phyloP scores from a whole-genome alignment of 2,797 vertebrate species.

The Periparus ater region DNA sequence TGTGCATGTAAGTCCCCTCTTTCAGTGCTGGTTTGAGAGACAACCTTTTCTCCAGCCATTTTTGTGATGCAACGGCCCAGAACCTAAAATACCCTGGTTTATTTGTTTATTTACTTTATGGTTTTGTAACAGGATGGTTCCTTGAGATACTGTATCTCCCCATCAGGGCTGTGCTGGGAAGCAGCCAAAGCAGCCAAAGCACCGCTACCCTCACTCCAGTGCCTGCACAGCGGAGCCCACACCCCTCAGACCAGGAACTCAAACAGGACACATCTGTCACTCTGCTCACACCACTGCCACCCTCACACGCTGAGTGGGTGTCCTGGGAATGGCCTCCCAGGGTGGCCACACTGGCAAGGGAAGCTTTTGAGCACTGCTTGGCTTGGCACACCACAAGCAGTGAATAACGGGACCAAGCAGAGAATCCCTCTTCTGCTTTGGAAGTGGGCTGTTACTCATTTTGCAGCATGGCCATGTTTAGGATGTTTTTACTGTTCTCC shows the following conservation, averaged over 20 bases:
- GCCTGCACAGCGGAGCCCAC: fast-evolving
- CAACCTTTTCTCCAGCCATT: not conserved
- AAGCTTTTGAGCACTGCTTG: not conserved
- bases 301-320: fast-evolving
- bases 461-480: not conserved
- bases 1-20: not conserved
- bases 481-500: not conserved
- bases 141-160: not conserved
- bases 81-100: not conserved
- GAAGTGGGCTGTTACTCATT: not conserved
- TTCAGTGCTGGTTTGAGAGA: fast-evolving
- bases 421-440: not conserved
- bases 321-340: not conserved
- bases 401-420: fast-evolving
- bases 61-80: not conserved
- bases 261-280: not conserved
- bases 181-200: not conserved
- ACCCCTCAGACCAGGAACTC: fast-evolving
- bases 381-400: not conserved
- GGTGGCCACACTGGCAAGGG: fast-evolving
- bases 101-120: constrained; percentile 29
- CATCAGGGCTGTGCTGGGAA: not conserved
- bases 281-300: fast-evolving
- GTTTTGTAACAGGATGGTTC: not conserved
- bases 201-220: not conserved